Evolutionary conservation across 2,888 invertebrate species (phyloP).

Genomic region (Timandra comae): DNA sequence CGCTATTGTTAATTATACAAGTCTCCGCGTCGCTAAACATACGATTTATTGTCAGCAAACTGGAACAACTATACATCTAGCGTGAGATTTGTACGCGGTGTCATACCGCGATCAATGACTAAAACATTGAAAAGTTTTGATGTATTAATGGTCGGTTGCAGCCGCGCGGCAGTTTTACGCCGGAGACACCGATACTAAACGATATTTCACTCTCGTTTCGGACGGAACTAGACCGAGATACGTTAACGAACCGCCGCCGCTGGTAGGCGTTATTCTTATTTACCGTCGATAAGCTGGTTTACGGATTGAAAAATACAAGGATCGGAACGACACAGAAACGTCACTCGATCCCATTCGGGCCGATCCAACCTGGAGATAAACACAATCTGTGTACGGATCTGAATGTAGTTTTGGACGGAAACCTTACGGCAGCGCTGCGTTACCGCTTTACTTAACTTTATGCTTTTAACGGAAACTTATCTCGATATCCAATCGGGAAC

Average conservation of each 20-base stretch:
- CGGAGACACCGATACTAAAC: conserved; percentile 33
- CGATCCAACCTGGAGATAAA: conserved; percentile 58
- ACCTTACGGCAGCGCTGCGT: conserved; percentile 46
- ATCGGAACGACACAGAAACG: conserved; percentile 40
- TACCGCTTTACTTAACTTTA: conserved; percentile 54
- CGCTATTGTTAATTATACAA: conserved; percentile 73
- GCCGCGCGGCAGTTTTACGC: conserved; percentile 24
- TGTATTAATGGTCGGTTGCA: conserved; percentile 37
- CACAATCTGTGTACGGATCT: conserved; percentile 52
- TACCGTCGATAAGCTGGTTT: conserved; percentile 40
- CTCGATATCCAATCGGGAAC: conserved; percentile 58
- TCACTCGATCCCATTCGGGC: conserved; percentile 45
- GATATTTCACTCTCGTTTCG: conserved; percentile 26
- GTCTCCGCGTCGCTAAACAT: conserved; percentile 69
- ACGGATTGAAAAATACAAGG: conserved; percentile 48
- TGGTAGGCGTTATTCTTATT: conserved; percentile 38
- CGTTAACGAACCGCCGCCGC: conserved; percentile 41
- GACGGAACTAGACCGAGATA: conserved; percentile 29
- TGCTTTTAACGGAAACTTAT: conserved; percentile 66
- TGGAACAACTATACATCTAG: conserved; percentile 61
- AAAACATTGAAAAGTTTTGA: conserved; percentile 55
- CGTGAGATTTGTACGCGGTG: conserved; percentile 54
- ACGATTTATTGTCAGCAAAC: conserved; percentile 70
- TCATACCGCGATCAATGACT: conserved; percentile 25
- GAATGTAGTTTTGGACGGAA: conserved; percentile 50